A percentile compares a stretch with the other conserved stretches of the same genome.
These are phyloP conservation scores for Zosterops hypoxanthus DNA, from an alignment of 2,113 vertebrate species.

Conservation along the genomic window DNA sequence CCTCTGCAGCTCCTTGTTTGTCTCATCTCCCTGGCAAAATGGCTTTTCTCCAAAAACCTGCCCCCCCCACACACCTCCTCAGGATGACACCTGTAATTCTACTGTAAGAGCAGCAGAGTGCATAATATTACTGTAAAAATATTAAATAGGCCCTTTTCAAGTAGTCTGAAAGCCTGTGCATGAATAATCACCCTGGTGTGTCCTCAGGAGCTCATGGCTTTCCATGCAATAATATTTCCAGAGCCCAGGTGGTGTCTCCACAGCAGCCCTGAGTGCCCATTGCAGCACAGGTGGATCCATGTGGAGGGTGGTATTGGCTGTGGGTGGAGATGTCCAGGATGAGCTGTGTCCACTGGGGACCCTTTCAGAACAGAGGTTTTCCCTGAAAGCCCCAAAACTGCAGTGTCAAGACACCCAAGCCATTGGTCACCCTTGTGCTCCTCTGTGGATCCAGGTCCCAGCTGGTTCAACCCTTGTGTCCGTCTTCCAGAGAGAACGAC, in stretches of 20 bases:
- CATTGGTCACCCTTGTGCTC: not conserved
- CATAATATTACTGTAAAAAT: conserved; percentile 56
- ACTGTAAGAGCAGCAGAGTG: conserved; percentile 47
- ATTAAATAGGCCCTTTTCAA: conserved; percentile 21
- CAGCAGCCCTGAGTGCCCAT: not conserved
- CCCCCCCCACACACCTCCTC: not conserved
- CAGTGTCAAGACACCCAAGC: fast-evolving
- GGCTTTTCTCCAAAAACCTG: not conserved
- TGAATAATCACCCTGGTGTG: not conserved
- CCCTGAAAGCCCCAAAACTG: not conserved
- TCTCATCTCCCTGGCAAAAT: not conserved
- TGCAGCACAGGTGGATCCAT: not conserved
- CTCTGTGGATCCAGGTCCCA: not conserved
- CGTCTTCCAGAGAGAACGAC: fast-evolving
- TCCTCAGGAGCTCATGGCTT: not conserved
- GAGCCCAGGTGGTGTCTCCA: not conserved
- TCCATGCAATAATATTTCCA: not conserved
- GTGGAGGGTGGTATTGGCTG: not conserved
- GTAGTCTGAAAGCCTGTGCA: not conserved
- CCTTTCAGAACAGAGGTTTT: not conserved
- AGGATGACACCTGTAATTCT: conserved; percentile 52
- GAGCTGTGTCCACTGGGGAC: not conserved
- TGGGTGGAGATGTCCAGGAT: not conserved
- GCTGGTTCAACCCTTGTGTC: not conserved
- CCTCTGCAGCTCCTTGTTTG: not conserved